Percentiles rank a stretch among this genome's conserved stretches.
Conservation (phyloP, 2,888 invertebrate species). For the Coleophora flavipennella region DNA sequence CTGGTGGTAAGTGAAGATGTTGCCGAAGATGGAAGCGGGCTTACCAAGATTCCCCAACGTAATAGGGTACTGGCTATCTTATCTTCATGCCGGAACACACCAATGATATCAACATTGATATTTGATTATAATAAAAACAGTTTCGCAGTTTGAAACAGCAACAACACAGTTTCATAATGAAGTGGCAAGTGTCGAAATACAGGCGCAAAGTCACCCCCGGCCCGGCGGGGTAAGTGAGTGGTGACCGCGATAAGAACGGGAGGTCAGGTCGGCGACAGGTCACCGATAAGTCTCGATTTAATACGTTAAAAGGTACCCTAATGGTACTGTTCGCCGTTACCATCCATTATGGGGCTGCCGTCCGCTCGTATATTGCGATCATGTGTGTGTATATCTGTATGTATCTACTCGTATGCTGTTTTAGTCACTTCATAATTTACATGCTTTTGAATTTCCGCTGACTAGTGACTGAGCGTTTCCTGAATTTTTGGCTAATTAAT, state of each 20-base stretch:
- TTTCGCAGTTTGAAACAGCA: too few species aligned
- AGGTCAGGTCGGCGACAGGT: conserved; percentile 51
- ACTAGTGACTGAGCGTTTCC: too few species aligned
- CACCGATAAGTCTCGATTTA: conserved; percentile 62
- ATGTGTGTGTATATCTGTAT: neutral
- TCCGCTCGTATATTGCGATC: conserved; percentile 32
- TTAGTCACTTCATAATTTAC: too few species aligned
- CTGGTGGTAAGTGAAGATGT: too few species aligned
- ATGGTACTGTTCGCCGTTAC: conserved; percentile 62
- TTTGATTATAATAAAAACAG: too few species aligned
- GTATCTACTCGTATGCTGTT: too few species aligned
- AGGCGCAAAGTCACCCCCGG: conserved; percentile 21
- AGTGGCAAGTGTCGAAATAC: neutral
- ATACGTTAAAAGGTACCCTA: conserved; percentile 70
- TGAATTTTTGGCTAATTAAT: too few species aligned
- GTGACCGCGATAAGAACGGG: conserved; percentile 45
- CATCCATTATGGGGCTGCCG: conserved; percentile 53
- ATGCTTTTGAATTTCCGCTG: neutral
- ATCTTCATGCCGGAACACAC: too few species aligned
- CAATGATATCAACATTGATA: too few species aligned
- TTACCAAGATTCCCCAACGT: too few species aligned
- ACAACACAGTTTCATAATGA: neutral
- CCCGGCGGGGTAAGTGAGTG: conserved; percentile 39
- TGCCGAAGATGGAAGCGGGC: too few species aligned
- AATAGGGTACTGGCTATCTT: too few species aligned